These are phyloP conservation scores for Drosophila fulvimacula DNA, from an alignment of 2,888 invertebrate species.

Conservation along the genomic window DNA sequence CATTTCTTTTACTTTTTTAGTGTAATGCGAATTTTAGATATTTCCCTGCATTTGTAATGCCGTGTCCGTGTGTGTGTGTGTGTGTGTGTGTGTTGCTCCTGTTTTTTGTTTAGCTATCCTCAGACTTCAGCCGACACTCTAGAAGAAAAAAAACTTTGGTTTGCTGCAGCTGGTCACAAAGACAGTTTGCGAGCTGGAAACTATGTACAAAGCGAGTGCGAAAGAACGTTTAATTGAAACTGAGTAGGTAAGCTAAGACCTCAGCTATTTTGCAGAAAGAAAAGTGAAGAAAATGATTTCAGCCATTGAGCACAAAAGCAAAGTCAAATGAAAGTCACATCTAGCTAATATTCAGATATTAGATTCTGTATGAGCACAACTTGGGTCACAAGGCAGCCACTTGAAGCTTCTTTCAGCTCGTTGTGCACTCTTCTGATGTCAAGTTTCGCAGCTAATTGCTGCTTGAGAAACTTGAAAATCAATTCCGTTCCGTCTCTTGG, in stretches of 20 bases:
- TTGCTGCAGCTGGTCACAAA: conserved; percentile 26
- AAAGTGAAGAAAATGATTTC: conserved; percentile 19
- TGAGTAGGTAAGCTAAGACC: conserved; percentile 19
- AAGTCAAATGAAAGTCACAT: conserved; percentile 40
- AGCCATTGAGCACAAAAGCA: conserved; percentile 12
- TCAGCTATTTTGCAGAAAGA: conserved; percentile 1
- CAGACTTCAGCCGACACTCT: conserved; percentile 37
- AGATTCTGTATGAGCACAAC: neutral
- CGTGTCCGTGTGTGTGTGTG: conserved; percentile 1
- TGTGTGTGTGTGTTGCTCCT: conserved; percentile 20
- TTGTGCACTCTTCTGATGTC: conserved; percentile 3
- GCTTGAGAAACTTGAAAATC: conserved; percentile 50
- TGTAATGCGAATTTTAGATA: conserved; percentile 59
- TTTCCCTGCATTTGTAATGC: conserved; percentile 23
- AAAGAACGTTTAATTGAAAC: conserved; percentile 60
- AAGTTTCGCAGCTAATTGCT: conserved; percentile 62
- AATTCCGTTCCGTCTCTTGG: conserved; percentile 6
- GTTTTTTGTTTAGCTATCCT: conserved; percentile 37
- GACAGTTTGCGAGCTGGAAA: conserved; percentile 9
- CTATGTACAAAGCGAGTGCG: neutral
- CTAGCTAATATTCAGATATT: neutral
- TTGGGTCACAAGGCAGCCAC: neutral
- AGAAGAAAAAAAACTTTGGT: conserved; percentile 39
- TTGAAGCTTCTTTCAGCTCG: conserved; percentile 10
- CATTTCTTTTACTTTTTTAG: conserved; percentile 35